phyloP scores from a whole-genome alignment of 2,888 invertebrate genomes.

The Andricus quercusramuli region DNA sequence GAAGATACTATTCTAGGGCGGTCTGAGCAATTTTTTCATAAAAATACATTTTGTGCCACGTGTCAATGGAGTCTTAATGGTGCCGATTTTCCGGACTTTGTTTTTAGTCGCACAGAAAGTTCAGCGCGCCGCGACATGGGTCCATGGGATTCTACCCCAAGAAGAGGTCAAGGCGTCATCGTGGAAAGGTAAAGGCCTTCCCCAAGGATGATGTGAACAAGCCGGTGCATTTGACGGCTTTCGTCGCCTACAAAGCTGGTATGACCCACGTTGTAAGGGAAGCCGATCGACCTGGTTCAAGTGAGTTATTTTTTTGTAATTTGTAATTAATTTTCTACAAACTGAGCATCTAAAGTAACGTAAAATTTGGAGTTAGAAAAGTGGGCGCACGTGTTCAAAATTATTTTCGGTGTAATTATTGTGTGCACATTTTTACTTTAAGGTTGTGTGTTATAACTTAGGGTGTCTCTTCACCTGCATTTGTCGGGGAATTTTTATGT shows the following conservation, averaged over 20 bases:
- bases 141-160: conserved; percentile 99
- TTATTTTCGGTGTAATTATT: no score
- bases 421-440: no score
- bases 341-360: no score
- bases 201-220: conserved; percentile 98
- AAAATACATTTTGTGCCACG: conserved; percentile 24
- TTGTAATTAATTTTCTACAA: no score
- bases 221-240: conserved; percentile 98
- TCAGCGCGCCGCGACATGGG: conserved; percentile 99
- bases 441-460: no score
- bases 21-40: conserved; percentile 80
- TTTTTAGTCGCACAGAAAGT: conserved; percentile 98
- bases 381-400: no score
- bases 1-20: conserved; percentile 87
- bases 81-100: conserved; percentile 12
- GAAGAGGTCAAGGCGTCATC: conserved; percentile 96
- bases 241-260: conserved; percentile 99
- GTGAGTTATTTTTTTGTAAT: conserved; percentile 82
- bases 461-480: no score
- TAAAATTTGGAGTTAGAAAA: no score
- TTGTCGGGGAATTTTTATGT: no score
- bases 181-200: conserved; percentile 99
- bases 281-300: conserved; percentile 98
- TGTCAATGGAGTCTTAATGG: conserved; percentile 35
- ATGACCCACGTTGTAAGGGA: conserved; percentile 99